Evolutionary conservation across 2,888 invertebrate genomes (phyloP).

Genomic region (Dicycla oo): DNA sequence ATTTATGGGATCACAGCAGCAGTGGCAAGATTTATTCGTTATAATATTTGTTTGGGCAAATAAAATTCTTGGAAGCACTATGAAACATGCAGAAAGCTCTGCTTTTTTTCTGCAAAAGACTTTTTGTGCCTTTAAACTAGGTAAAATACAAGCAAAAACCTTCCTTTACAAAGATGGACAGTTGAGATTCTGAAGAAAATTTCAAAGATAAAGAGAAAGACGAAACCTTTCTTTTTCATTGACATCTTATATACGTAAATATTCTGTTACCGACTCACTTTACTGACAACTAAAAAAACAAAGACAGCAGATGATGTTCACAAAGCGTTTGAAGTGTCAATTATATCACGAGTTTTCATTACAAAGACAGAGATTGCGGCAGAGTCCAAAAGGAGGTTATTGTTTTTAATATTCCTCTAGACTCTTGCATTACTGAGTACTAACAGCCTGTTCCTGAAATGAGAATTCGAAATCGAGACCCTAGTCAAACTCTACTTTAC

Average conservation of each 20-base stretch:
- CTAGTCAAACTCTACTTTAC: too few species aligned
- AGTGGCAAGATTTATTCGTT: background rate
- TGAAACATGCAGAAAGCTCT: background rate
- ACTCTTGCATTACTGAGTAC: too few species aligned
- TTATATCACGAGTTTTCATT: too few species aligned
- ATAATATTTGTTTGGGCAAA: background rate
- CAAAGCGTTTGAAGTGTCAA: too few species aligned
- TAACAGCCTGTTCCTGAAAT: too few species aligned
- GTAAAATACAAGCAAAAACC: conserved; percentile 10
- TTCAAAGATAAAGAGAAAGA: conserved; percentile 24
- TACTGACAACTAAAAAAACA: background rate
- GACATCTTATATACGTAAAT: background rate
- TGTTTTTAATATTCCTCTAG: too few species aligned
- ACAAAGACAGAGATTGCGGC: too few species aligned
- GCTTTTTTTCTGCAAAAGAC: background rate
- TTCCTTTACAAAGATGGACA: conserved; percentile 13
- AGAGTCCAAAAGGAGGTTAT: too few species aligned
- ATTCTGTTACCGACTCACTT: background rate
- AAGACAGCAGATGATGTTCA: too few species aligned
- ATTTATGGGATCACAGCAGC: conserved; percentile 1
- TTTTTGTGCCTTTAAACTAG: conserved; percentile 19
- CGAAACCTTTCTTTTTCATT: conserved; percentile 9
- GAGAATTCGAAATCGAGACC: too few species aligned
- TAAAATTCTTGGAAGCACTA: background rate
- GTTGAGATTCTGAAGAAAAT: conserved; percentile 15